Conservation (phyloP, 2,797 vertebrate species). For the Pangasius sanitwongsei region DNA sequence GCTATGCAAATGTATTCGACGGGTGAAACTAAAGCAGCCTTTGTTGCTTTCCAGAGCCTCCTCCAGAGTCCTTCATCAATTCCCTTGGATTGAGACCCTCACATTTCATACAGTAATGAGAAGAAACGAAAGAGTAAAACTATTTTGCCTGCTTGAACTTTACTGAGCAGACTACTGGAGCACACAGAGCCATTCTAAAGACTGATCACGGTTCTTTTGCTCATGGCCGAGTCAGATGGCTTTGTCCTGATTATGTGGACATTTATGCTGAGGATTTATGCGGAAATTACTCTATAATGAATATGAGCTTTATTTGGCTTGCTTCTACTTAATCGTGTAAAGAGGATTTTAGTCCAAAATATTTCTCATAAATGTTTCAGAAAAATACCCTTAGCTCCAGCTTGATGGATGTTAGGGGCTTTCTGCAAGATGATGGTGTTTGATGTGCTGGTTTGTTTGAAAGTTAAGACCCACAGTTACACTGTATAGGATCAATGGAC, state of each 20-base stretch:
- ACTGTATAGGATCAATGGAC: conserved; percentile 19
- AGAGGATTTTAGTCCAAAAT: conserved; percentile 9
- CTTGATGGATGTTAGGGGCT: conserved; percentile 7
- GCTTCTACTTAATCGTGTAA: conserved; percentile 14
- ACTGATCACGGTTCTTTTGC: conserved; percentile 31
- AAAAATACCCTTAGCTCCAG: neutral
- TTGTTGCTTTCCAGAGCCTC: conserved; percentile 78
- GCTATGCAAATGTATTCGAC: conserved; percentile 82
- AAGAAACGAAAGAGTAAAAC: conserved; percentile 31
- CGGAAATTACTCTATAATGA: conserved; percentile 16
- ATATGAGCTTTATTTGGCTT: conserved; percentile 31
- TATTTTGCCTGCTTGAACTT: conserved; percentile 43
- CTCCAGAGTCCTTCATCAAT: conserved; percentile 78
- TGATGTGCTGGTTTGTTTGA: conserved; percentile 21
- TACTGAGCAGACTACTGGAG: conserved; percentile 14
- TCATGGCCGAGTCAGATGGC: neutral
- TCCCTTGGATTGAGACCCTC: conserved; percentile 75
- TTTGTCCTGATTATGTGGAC: conserved; percentile 10
- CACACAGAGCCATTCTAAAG: conserved; percentile 28
- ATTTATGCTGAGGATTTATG: conserved; percentile 24
- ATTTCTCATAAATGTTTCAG: conserved; percentile 22
- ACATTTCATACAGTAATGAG: conserved; percentile 76
- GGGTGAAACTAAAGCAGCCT: conserved; percentile 80
- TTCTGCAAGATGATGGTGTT: neutral
- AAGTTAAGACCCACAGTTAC: neutral